A percentile compares a stretch with the other conserved stretches of the same genome.
Conservation (phyloP, 2,113 vertebrate genomes). For the Cisticola juncidis region DNA sequence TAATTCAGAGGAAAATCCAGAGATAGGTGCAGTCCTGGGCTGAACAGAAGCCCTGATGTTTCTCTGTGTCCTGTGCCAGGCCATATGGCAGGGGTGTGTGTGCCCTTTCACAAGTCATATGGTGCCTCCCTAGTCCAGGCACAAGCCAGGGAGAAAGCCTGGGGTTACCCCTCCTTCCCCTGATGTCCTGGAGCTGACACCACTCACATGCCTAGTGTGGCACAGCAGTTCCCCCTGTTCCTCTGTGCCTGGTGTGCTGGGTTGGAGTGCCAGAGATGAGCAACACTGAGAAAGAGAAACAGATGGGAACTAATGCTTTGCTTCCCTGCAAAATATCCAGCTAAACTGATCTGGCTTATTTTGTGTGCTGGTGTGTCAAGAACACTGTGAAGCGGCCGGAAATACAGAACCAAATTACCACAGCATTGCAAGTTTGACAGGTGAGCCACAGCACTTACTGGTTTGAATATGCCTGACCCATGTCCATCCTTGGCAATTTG, state of each 20-base stretch:
- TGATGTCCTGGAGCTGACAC: not conserved
- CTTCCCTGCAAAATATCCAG: not conserved
- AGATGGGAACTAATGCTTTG: not conserved
- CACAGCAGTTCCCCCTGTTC: not conserved
- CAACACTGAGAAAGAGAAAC: not conserved
- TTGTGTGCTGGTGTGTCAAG: not conserved
- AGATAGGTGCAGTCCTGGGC: not conserved
- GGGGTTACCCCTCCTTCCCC: not conserved
- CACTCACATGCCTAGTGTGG: not conserved
- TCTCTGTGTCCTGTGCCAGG: not conserved
- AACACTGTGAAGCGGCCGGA: not conserved
- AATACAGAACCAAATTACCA: not conserved
- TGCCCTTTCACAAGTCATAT: not conserved
- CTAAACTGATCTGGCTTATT: not conserved
- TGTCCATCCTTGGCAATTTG: not conserved
- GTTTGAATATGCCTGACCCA: not conserved
- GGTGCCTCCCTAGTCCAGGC: not conserved
- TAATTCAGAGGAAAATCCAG: not conserved
- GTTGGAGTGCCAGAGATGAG: not conserved
- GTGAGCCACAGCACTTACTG: not conserved
- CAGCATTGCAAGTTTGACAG: not conserved
- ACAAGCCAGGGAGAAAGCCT: not conserved
- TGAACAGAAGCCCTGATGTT: not conserved
- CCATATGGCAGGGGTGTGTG: not conserved
- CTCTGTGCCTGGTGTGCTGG: not conserved